A percentile compares a stretch with the other conserved stretches of the same genome.
Evolutionary conservation across 1,140 invertebrate genomes (phyloP).

Genomic region (Brachionus asplanchnoidis): DNA sequence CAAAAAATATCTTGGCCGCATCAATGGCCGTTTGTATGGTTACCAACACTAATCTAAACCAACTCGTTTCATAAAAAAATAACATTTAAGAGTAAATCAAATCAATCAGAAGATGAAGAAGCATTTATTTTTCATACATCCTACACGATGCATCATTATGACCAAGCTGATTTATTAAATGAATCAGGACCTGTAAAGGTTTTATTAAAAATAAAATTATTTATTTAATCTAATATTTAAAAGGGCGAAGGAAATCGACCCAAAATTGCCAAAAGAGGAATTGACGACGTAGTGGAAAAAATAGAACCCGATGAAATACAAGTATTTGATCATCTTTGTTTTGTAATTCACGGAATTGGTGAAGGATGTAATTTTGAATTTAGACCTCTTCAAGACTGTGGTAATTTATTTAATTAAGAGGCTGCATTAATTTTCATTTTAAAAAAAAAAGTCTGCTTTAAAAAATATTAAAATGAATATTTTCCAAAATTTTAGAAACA

Average conservation of each 20-base stretch:
- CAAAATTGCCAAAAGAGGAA: constrained; percentile 73
- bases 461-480: no score
- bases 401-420: constrained; percentile 58
- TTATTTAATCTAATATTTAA: constrained; percentile 37
- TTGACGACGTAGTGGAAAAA: constrained; percentile 71
- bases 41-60: no score
- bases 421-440: no score
- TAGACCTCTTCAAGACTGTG: constrained; percentile 80
- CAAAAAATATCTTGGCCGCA: no score
- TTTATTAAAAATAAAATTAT: constrained; percentile 42
- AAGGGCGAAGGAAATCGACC: constrained; percentile 61
- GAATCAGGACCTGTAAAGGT: constrained; percentile 71
- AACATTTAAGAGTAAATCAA: constrained; percentile 58
- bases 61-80: constrained; percentile 73
- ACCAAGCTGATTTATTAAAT: constrained; percentile 61
- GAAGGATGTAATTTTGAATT: constrained; percentile 86
- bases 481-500: no score
- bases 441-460: no score
- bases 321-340: constrained; percentile 82
- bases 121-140: constrained; percentile 79
- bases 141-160: constrained; percentile 75
- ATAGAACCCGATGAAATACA: constrained; percentile 61
- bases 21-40: no score
- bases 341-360: constrained; percentile 84
- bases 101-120: constrained; percentile 61